These are phyloP conservation scores for Lagria hirta DNA, from an alignment of 2,888 invertebrate genomes.

Conservation along the genomic window DNA sequence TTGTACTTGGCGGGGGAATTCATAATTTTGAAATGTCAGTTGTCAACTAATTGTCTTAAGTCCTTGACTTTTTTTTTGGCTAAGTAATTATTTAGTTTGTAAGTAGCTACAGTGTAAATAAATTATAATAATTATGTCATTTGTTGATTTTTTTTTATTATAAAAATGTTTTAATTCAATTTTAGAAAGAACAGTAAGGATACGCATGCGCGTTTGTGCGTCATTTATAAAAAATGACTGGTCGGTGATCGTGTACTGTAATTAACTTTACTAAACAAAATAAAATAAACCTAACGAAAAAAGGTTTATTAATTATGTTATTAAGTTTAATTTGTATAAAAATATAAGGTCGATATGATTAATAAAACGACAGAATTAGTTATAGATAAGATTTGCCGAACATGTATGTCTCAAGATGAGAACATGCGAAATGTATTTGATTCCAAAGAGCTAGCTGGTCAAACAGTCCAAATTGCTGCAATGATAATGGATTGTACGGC, in stretches of 20 bases:
- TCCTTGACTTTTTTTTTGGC: no score
- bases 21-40: no score
- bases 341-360: slow-evolving; percentile 34
- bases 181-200: background rate
- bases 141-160: no score
- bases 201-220: slow-evolving; percentile 13
- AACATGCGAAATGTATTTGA: slow-evolving; percentile 52
- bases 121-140: no score
- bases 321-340: slow-evolving; percentile 7
- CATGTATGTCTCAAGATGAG: slow-evolving; percentile 49
- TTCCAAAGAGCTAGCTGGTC: slow-evolving; percentile 39
- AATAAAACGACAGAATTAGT: slow-evolving; percentile 40
- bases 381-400: slow-evolving; percentile 53
- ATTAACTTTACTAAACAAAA: slow-evolving; percentile 20
- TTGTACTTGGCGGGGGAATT: no score
- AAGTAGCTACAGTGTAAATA: no score
- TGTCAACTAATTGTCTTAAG: no score
- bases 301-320: slow-evolving; percentile 22
- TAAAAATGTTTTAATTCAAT: no score
- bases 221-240: no score
- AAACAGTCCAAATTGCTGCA: slow-evolving; percentile 47
- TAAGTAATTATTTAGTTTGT: no score
- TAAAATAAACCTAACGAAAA: slow-evolving; percentile 19
- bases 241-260: slow-evolving; percentile 15
- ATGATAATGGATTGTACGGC: slow-evolving; percentile 54